Evolutionary conservation across 2,888 invertebrate species (phyloP).

Genomic region (Slavum lentiscoides): DNA sequence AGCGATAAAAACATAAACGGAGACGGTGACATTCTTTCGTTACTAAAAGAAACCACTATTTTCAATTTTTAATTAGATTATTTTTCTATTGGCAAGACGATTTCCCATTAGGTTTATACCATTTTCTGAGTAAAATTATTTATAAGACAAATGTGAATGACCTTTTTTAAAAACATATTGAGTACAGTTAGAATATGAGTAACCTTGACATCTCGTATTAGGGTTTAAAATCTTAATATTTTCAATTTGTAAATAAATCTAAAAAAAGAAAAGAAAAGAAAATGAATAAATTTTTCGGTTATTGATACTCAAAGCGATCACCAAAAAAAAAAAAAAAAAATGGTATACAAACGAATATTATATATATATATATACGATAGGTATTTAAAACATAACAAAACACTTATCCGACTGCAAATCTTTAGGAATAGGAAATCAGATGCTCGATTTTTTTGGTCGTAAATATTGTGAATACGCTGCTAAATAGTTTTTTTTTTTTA

Average conservation of each 20-base stretch:
- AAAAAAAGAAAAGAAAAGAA: not conserved
- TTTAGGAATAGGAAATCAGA: not conserved
- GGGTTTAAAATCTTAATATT: not conserved
- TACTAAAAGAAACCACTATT: too few relatives aligned
- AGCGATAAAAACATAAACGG: too few relatives aligned
- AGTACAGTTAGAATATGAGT: not conserved
- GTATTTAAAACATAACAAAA: not conserved
- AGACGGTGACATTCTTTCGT: too few relatives aligned
- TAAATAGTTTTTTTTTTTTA: conserved; percentile 5
- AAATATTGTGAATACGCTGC: not conserved
- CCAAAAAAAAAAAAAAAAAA: not conserved
- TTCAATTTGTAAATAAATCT: not conserved
- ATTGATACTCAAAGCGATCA: not conserved
- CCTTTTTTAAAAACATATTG: not conserved
- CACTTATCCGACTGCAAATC: not conserved
- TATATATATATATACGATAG: not conserved
- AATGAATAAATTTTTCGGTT: not conserved
- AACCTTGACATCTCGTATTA: not conserved
- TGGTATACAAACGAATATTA: not conserved
- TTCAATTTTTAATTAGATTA: too few relatives aligned
- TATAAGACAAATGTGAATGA: not conserved
- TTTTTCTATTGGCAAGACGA: too few relatives aligned
- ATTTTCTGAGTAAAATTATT: not conserved
- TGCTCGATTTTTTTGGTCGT: too few relatives aligned
- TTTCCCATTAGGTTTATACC: too few relatives aligned